Conservation (phyloP, 2,797 vertebrate species). For the Bovichtus variegatus region DNA sequence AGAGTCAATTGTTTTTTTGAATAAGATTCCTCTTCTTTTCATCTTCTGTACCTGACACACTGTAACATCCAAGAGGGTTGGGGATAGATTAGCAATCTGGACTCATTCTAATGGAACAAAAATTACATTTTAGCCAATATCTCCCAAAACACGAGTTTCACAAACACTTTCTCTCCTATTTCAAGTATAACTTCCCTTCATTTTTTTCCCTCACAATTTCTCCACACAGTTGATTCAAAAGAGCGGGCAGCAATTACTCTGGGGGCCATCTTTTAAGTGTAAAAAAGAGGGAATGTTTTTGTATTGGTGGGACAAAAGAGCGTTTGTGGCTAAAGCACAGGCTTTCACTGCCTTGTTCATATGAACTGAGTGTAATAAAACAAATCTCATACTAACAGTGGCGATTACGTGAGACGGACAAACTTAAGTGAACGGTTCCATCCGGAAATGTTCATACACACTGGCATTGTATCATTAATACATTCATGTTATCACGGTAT, state of each 20-base stretch:
- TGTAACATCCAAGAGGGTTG: neutral
- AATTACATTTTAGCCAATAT: neutral
- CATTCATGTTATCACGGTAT: slow-evolving; percentile 43
- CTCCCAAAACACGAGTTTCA: neutral
- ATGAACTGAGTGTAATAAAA: neutral
- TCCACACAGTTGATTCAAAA: neutral
- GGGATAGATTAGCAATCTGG: neutral
- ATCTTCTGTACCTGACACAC: neutral
- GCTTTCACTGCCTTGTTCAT: neutral
- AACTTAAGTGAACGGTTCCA: neutral
- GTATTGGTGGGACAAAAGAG: neutral
- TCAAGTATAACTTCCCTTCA: neutral
- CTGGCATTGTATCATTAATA: slow-evolving; percentile 30
- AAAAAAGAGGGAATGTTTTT: neutral
- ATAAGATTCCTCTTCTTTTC: neutral
- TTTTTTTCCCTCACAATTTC: neutral
- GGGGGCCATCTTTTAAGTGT: neutral
- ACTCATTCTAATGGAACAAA: neutral
- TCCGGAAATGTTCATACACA: neutral
- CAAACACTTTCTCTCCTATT: neutral
- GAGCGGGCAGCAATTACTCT: neutral
- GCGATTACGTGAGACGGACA: neutral
- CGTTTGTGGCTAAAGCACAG: neutral
- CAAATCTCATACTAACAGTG: too few relatives aligned
- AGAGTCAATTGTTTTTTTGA: neutral